Evolutionary conservation across 2,113 vertebrate species (phyloP).

Genomic region (Oryzias javanicus): DNA sequence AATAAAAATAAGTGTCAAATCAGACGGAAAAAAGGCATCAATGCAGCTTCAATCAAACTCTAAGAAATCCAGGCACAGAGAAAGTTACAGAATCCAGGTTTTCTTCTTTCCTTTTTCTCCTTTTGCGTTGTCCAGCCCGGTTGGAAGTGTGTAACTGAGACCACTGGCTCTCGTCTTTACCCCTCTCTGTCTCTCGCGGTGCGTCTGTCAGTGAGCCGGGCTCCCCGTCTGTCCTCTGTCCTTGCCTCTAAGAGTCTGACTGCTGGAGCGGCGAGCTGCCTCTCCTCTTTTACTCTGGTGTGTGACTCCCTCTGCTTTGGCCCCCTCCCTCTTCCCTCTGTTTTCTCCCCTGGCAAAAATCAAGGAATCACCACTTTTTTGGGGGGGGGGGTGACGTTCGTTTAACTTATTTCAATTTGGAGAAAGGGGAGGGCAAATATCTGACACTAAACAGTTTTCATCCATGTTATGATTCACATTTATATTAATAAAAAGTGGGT

Average conservation of each 20-base stretch:
- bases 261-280: slow-evolving; percentile 53
- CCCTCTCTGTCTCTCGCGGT: slow-evolving; percentile 36
- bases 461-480: too few relatives aligned
- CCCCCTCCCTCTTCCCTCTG: slow-evolving; percentile 63
- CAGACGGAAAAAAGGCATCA: slow-evolving; percentile 3
- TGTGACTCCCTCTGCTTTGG: slow-evolving; percentile 58
- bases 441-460: too few relatives aligned
- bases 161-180: slow-evolving; percentile 58
- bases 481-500: too few relatives aligned
- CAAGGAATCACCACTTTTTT: too few relatives aligned
- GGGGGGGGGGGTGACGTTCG: too few relatives aligned
- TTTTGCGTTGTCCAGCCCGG: slow-evolving; percentile 45
- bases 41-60: slow-evolving; percentile 51
- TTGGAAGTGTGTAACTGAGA: slow-evolving; percentile 67
- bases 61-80: slow-evolving; percentile 28
- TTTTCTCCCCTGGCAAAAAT: slow-evolving; percentile 29
- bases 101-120: slow-evolving; percentile 26
- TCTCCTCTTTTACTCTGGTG: slow-evolving; percentile 70
- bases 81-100: slow-evolving; percentile 61
- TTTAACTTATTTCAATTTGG: too few relatives aligned
- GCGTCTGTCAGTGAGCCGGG: slow-evolving; percentile 58
- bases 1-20: slow-evolving; percentile 15
- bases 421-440: too few relatives aligned
- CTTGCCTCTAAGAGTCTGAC: slow-evolving; percentile 62
- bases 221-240: slow-evolving; percentile 55